Conservation (phyloP, 1,140 invertebrate species). For the Zaprionus camerounensis region DNA sequence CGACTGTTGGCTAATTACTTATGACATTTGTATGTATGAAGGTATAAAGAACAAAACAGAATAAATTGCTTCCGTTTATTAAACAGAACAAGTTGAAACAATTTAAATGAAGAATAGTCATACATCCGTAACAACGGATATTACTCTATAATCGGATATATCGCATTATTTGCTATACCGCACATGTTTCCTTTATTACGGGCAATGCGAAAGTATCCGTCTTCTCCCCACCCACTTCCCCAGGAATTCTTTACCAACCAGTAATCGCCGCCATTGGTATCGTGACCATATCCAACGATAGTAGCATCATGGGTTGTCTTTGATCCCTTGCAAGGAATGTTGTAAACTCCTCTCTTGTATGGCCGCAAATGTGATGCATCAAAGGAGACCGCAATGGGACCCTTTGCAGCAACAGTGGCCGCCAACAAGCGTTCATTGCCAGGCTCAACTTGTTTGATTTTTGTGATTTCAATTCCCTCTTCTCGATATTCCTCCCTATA, state of each 20-base stretch:
- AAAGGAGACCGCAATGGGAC: slow-evolving; percentile 90
- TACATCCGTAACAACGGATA: too few relatives aligned
- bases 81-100: too few relatives aligned
- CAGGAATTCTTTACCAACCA: slow-evolving; percentile 89
- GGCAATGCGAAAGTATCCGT: slow-evolving; percentile 87
- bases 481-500: neutral
- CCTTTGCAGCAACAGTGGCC: slow-evolving; percentile 89
- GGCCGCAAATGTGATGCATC: slow-evolving; percentile 90
- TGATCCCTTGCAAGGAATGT: slow-evolving; percentile 84
- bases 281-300: slow-evolving; percentile 91
- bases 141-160: slow-evolving; percentile 13
- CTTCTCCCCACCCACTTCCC: slow-evolving; percentile 85
- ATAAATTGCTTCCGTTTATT: too few relatives aligned
- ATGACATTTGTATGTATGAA: too few relatives aligned
- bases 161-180: slow-evolving; percentile 68
- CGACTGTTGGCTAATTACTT: too few relatives aligned
- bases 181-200: slow-evolving; percentile 87
- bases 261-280: slow-evolving; percentile 85
- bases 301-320: slow-evolving; percentile 85
- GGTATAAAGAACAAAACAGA: too few relatives aligned
- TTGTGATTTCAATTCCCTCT: neutral
- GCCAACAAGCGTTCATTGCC: slow-evolving; percentile 88
- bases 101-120: too few relatives aligned
- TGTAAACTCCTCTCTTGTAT: slow-evolving; percentile 87
- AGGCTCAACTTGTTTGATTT: slow-evolving; percentile 86